Evolutionary conservation across 2,113 vertebrate genomes (phyloP).

Genomic region (Neolamprologus devosi): DNA sequence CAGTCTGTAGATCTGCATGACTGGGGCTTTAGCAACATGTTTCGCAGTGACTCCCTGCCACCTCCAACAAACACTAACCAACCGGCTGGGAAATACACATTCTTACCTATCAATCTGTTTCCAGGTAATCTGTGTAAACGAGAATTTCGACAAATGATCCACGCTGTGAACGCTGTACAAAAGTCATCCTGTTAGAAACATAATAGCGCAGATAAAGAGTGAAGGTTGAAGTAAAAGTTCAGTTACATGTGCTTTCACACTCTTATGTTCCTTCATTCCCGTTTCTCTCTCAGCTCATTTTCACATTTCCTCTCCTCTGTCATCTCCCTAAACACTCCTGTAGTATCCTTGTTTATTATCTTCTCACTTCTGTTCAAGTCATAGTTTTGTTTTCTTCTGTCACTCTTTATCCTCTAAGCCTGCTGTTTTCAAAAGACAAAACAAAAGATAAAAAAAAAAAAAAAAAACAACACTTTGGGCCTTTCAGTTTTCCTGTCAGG

Average conservation of each 20-base stretch:
- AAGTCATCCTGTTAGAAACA: background rate
- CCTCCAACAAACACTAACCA: background rate
- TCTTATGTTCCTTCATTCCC: background rate
- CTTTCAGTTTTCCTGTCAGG: background rate
- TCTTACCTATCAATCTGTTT: background rate
- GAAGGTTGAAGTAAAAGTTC: background rate
- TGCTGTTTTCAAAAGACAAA: background rate
- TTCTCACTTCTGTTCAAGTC: background rate
- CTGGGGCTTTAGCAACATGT: background rate
- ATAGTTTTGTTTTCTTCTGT: background rate
- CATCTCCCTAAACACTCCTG: background rate
- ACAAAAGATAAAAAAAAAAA: rapidly evolving
- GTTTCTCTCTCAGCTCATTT: background rate
- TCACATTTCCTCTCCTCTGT: background rate
- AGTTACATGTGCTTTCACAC: background rate
- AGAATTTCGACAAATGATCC: background rate
- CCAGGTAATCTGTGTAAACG: background rate
- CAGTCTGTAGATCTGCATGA: background rate
- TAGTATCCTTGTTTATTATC: background rate
- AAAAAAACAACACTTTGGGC: background rate
- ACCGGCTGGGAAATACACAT: background rate
- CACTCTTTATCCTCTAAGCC: background rate
- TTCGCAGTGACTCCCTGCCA: background rate
- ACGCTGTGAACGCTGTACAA: background rate
- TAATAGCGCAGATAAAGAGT: background rate